Base-by-base conservation (phyloP, 2,113 vertebrate genomes). In the Mobula hypostoma region DNA sequence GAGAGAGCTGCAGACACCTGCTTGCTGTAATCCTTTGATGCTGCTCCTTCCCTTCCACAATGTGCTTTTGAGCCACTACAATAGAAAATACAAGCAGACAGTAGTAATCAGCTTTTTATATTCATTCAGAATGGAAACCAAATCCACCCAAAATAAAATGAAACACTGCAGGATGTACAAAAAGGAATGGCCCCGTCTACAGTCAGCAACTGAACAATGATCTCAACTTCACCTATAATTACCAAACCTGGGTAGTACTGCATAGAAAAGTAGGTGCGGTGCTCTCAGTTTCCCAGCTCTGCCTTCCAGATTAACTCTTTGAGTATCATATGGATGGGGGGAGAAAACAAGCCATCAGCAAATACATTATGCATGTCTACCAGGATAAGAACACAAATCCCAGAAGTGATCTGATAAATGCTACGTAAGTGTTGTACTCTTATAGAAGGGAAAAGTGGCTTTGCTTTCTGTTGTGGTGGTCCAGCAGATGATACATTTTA, bases 41-140 rank as follows among this genome's bases (percentile, higher is more conserved):
- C 56, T 77, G 79, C 21, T 94, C 83, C 56, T 94, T 94, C 91
- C 83, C 79, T 94, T 76, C 66, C 83, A 88, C 93, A 72, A 94
- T 91, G 77, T 94, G n/a, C 94, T 94, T 74, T 90, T 90, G 29
- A 66, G 29, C 58, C 85, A 66, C 15, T 90, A 90, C 85, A 68
- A 68, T 90, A 90, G 85, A 61, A 90, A 90, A 90, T 66, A 66
- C 7, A 63, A 90, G 63, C 85, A 90, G 85, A 90, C 61, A 90
- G 61, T 15, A n/a, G 61, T 90, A 32, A 90, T 90, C 61, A 66
- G 61, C 85, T 90, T 68, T 66, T 66, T 63, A 90, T 66, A 90
- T 90, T 66, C 63, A 5, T 36, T 32, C 63, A 90, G 85, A 90
- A 68, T 90, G 85, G 63, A 90, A 90, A 90, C 63, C 85, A 21